Evolutionary conservation across 2,797 vertebrate genomes (phyloP).

Genomic region (Crypturellus tataupa): DNA sequence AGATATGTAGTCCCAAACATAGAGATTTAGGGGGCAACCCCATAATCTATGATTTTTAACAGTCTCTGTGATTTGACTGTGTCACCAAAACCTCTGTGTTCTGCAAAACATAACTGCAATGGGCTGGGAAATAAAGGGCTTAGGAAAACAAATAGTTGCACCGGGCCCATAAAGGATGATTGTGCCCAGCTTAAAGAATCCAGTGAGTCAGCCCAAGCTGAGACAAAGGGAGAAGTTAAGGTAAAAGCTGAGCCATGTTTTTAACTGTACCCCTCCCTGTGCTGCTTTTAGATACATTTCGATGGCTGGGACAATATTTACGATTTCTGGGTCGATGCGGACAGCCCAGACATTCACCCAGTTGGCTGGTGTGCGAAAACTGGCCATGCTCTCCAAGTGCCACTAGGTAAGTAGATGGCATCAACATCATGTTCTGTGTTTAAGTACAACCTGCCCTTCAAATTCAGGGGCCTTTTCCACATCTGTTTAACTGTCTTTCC

Average conservation of each 20-base stretch:
- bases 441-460: background rate
- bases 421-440: rapidly evolving
- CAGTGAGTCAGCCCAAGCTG: background rate
- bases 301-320: conserved; percentile 89
- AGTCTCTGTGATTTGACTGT: background rate
- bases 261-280: background rate
- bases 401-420: conserved; percentile 79
- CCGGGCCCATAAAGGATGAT: background rate
- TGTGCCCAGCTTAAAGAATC: background rate
- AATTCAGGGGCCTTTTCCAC: background rate
- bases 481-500: background rate
- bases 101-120: background rate
- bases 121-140: background rate
- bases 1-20: background rate
- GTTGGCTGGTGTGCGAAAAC: conserved; percentile 92
- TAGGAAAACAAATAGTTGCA: background rate
- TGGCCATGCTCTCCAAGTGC: conserved; percentile 87
- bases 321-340: conserved; percentile 90
- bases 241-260: conserved; percentile 38
- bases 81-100: background rate
- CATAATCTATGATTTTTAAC: background rate
- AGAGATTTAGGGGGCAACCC: background rate
- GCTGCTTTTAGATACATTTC: conserved; percentile 86
- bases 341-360: conserved; percentile 90
- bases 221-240: background rate